phyloP scores from a whole-genome alignment of 2,888 invertebrate species.

The Keiferia lycopersicella region DNA sequence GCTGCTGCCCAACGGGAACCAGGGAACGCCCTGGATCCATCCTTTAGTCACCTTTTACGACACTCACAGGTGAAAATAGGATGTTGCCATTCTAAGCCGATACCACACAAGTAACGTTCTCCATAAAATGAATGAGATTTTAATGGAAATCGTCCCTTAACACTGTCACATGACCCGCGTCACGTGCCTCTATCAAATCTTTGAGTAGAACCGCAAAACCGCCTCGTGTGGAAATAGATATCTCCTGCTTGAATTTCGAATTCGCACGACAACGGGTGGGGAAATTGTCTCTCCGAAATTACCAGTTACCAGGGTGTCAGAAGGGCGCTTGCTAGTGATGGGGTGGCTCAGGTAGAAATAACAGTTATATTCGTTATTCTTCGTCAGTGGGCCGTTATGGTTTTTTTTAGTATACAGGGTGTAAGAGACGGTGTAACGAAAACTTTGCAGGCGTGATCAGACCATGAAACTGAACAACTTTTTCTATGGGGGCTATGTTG shows the following conservation, averaged over 20 bases:
- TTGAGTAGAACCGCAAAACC: conserved; percentile 10
- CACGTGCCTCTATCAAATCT: conserved; percentile 17
- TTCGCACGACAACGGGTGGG: conserved; percentile 27
- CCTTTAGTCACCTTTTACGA: no score
- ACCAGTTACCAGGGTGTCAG: conserved; percentile 36
- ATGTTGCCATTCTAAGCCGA: no score
- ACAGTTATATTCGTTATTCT: neutral
- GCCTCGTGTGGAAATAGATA: conserved; percentile 22
- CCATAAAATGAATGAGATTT: neutral
- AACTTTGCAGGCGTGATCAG: no score
- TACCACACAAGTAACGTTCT: no score
- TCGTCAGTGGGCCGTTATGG: no score
- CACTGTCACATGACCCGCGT: conserved; percentile 7
- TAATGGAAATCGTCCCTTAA: neutral
- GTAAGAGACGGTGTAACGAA: no score
- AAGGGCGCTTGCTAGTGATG: conserved; percentile 24
- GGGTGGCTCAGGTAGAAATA: neutral
- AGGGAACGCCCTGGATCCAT: no score
- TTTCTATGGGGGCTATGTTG: no score
- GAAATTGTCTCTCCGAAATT: conserved; percentile 40
- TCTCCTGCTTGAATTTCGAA: conserved; percentile 24
- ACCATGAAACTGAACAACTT: no score
- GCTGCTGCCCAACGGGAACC: no score
- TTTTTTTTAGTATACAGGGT: no score
- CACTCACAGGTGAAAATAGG: no score